A percentile compares a stretch with the other conserved stretches of the same genome.
Conservation (phyloP, 2,797 vertebrate genomes). For the Borostomias antarcticus region DNA sequence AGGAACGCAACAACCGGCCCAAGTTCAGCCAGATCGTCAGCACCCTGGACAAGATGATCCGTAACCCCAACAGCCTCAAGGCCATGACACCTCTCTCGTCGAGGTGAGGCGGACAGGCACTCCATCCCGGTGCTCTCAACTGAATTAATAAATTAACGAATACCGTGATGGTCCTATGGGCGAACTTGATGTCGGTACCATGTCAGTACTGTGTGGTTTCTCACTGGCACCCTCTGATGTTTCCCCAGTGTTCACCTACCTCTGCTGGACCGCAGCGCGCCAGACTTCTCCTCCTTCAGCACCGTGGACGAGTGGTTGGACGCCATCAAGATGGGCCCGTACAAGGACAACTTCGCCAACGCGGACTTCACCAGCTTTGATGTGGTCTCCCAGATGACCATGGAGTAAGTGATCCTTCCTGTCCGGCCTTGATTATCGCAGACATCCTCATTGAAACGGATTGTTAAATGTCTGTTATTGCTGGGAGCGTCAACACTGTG, state of each 20-base stretch:
- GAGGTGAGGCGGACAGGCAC: constrained; percentile 74
- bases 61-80: constrained; percentile 94
- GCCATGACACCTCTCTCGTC: constrained; percentile 91
- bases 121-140: not conserved
- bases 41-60: constrained; percentile 97
- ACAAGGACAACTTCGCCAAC: constrained; percentile 92
- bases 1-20: constrained; percentile 92
- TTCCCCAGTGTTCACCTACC: constrained; percentile 87
- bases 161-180: too few species aligned
- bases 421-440: not conserved
- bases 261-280: constrained; percentile 92
- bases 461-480: not conserved
- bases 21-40: constrained; percentile 94
- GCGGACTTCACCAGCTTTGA: constrained; percentile 90
- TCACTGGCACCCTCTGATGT: constrained; percentile 21
- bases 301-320: constrained; percentile 96
- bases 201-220: not conserved
- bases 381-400: constrained; percentile 92
- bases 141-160: not conserved
- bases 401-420: constrained; percentile 84
- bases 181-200: not conserved
- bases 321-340: constrained; percentile 97
- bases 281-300: constrained; percentile 93
- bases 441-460: not conserved
- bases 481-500: too few species aligned